Conservation (phyloP, 2,797 vertebrate species). For the Dicrostonyx torquatus region DNA sequence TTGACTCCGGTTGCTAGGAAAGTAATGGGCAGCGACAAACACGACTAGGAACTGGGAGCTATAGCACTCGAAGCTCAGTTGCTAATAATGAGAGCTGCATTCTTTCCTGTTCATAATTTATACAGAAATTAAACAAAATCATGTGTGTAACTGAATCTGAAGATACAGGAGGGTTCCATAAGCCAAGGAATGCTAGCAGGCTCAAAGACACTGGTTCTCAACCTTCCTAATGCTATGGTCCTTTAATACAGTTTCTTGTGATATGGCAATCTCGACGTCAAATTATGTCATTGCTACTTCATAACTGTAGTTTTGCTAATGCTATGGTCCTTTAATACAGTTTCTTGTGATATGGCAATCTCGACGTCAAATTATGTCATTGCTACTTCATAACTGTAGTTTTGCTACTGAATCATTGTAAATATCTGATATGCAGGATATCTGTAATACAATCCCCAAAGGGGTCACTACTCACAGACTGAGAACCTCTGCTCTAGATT, state of each 20-base stretch:
- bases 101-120: neutral
- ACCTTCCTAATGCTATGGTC: too few relatives aligned
- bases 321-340: neutral
- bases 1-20: neutral
- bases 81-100: neutral
- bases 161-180: neutral
- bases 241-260: neutral
- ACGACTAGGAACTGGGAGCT: neutral
- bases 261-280: neutral
- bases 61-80: neutral
- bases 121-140: neutral
- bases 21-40: neutral
- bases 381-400: neutral
- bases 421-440: neutral
- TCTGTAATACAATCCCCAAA: neutral
- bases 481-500: neutral
- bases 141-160: neutral
- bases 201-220: neutral
- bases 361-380: neutral
- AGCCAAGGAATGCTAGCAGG: neutral
- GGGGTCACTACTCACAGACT: neutral
- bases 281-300: neutral
- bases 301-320: neutral
- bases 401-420: neutral
- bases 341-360: neutral